These are phyloP conservation scores for Ardeotis arabs DNA, from an alignment of 2,113 vertebrate genomes.

Conservation along the genomic window DNA sequence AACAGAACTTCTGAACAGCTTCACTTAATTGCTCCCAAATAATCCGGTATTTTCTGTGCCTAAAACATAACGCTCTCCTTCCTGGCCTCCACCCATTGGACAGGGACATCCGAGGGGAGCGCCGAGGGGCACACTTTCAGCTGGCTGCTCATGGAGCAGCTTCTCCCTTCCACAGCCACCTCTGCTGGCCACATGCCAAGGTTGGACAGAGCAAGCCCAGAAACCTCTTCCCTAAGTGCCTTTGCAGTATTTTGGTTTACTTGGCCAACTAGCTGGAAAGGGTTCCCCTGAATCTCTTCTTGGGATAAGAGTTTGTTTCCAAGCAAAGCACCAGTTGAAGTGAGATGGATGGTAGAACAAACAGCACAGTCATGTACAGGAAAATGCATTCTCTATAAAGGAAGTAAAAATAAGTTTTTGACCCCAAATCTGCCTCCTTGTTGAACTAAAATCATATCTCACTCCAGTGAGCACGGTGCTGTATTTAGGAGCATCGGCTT, in stretches of 20 bases:
- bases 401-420: not conserved
- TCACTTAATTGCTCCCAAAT: not conserved
- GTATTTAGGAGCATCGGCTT: fast-evolving
- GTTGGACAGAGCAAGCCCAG: not conserved
- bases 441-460: not conserved
- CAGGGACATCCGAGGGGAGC: not conserved
- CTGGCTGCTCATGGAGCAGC: not conserved
- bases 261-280: not conserved
- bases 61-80: not conserved
- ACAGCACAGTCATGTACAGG: not conserved
- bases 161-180: not conserved
- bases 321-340: not conserved
- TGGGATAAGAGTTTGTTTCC: not conserved
- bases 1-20: not conserved
- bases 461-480: not conserved
- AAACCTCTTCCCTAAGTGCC: not conserved
- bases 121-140: fast-evolving
- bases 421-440: not conserved
- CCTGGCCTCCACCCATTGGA: not conserved
- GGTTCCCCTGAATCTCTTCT: not conserved
- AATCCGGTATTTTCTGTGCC: not conserved
- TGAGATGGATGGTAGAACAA: not conserved
- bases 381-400: not conserved
- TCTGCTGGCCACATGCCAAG: not conserved
- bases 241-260: not conserved